A percentile compares a stretch with the other conserved stretches of the same genome.
Evolutionary conservation across 2,888 invertebrate genomes (phyloP).

Genomic region (Luffia ferchaultella): DNA sequence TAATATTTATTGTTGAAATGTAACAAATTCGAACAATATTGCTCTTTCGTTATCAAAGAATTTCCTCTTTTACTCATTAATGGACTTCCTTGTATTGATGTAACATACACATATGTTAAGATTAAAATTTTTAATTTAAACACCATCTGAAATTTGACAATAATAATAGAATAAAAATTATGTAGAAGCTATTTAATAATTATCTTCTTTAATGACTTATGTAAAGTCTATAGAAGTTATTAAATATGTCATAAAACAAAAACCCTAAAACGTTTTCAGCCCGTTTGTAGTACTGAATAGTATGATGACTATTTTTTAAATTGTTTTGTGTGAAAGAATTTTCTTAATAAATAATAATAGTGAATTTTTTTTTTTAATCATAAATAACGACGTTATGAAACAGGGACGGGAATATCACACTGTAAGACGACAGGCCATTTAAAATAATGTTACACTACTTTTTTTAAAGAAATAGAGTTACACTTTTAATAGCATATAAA

Average conservation of each 20-base stretch:
- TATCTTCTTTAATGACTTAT: background rate
- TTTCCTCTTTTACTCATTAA: background rate
- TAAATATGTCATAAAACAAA: background rate
- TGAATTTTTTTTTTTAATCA: too few species aligned
- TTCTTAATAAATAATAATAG: too few species aligned
- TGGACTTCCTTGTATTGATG: background rate
- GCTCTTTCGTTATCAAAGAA: conserved; percentile 15
- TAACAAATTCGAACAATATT: conserved; percentile 28
- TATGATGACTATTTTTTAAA: too few species aligned
- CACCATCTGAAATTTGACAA: background rate
- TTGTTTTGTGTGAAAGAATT: too few species aligned
- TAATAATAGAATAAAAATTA: background rate
- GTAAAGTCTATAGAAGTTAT: background rate
- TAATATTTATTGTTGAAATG: conserved; percentile 43
- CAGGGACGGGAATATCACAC: too few species aligned
- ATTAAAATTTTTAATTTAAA: background rate
- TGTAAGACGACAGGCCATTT: too few species aligned
- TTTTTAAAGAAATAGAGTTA: too few species aligned
- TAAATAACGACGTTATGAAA: too few species aligned
- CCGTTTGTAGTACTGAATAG: background rate
- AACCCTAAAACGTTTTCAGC: background rate
- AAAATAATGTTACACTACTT: too few species aligned
- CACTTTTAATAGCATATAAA: too few species aligned
- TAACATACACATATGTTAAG: background rate
- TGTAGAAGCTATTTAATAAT: background rate